Base-by-base conservation (phyloP, 2,888 invertebrate genomes). In the Oscheius sp. region DNA sequence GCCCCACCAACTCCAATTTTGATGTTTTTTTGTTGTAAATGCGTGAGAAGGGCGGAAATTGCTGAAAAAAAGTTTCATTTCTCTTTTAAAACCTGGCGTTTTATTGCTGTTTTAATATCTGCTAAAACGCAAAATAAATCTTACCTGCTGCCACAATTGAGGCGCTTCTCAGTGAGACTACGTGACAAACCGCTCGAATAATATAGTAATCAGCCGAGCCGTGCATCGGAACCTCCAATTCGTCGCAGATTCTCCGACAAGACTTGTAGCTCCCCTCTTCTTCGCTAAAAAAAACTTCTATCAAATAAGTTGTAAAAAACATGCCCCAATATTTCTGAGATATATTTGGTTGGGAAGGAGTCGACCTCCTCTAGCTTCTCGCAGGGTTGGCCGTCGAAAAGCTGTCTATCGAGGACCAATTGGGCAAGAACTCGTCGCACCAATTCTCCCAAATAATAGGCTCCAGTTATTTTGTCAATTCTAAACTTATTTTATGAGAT, bases 391-490 rank as follows among this genome's bases (percentile, higher is more conserved):
- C 85, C 86, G 45, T 79, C 80, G 75, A 86, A 86, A 27, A 86
- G 71, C 10, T 80, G 65, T 52, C 83, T 72, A 63, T 86, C 87
- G 39, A 85, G 58, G 17, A 76, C 72, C 55, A 86, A 66, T 69
- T 86, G 86, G n/a, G 81, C 78, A 17, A 84, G 66, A 17, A 87
- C 81, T 25, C 80, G 68, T 12, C 86, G 80, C 12, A 84, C 86
- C 57, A 86, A 71, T 63, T 86, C 86, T 15, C 86, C 86, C 65
- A 86, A 77, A 65, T 87, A 86, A 10, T 87, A 78, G n/a, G 86
- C 87, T 34, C 86, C 86, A n/a, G 86, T 86, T 67, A 86, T 69
- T 70, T 86, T 86, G 75, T 86, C 86, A 55, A 86, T 80, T 48
- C 86, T 86, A 69, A 37, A 83, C 75, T 48, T 27, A 34, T 20